Base-by-base conservation (phyloP, 2,888 invertebrate genomes). In the Polylopha cassiicola region DNA sequence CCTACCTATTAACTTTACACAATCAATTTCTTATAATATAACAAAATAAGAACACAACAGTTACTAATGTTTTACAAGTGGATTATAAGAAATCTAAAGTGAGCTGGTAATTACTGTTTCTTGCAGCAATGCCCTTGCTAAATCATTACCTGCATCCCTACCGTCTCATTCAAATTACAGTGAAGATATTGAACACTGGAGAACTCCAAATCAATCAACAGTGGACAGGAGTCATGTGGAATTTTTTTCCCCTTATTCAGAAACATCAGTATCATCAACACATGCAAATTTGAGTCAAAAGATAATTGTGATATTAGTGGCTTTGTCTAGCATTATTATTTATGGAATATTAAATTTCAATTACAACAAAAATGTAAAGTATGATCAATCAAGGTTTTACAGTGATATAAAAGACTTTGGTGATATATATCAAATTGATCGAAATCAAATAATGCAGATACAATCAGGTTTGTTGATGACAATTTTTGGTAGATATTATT, bases 91-190 rank as follows among this genome's bases (percentile, higher is more conserved):
- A 34, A 32, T 5, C 9, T 33, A 23, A 31, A 42, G 43, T 73
- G 73, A 73, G 71, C 53, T 69, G 72, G 71, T 72, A 71, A 71
- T 74, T 55, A 71, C 28, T 69, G 54, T 75, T 73, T 70, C 50
- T 78, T 81, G 51, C 81, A 82, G 80, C 61, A 49, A 60, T 59
- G 46, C 60, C 28, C 64, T 75, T 53, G 74, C 79, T 39, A 73
- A 74, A 61, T 82, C 80, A 47, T 71, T 73, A 61, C 79, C 80
- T 48, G 62, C 76, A 61, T 61, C 51, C 47, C 65, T 78, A 45
- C 63, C 69, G 48, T 61, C 64, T 52, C 52, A 60, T 69, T 72
- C 59, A 46, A 38, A 57, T 82, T 81, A 39, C 79, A 82, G 82
- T 52, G 62, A 68, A 50, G 61, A 66, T 20, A 50, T 49, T 28